These are phyloP conservation scores for Synaphobranchus kaupii DNA, from an alignment of 2,797 vertebrate genomes.

Conservation along the genomic window DNA sequence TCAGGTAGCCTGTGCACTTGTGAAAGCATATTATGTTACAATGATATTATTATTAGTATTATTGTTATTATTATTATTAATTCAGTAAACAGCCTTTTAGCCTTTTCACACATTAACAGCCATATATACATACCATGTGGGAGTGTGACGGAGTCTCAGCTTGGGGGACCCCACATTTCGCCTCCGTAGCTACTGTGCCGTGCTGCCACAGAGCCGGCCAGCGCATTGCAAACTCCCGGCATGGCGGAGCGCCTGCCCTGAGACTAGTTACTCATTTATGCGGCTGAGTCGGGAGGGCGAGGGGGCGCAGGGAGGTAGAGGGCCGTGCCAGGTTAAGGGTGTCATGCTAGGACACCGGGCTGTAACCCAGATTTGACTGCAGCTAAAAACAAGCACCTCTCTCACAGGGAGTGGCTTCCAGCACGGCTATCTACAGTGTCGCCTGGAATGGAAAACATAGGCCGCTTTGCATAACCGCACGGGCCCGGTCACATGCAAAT, in stretches of 20 bases:
- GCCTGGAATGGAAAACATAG: neutral
- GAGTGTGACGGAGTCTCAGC: too few species aligned
- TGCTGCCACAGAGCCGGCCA: neutral
- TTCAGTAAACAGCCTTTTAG: too few species aligned
- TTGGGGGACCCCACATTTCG: neutral
- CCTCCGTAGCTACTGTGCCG: neutral
- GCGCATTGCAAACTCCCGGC: conserved; percentile 35
- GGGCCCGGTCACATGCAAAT: neutral
- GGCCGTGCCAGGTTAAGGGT: neutral
- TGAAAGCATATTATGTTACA: neutral
- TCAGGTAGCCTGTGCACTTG: neutral
- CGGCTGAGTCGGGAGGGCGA: conserved; percentile 47
- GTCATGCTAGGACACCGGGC: conserved; percentile 53
- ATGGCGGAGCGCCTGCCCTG: conserved; percentile 30
- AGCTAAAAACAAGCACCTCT: neutral
- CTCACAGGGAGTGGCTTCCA: neutral
- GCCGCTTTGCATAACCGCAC: conserved; percentile 11
- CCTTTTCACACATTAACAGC: too few species aligned
- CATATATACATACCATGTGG: too few species aligned
- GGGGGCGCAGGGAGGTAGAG: neutral
- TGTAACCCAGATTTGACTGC: conserved; percentile 8
- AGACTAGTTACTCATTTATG: conserved; percentile 48
- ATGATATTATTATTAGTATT: neutral
- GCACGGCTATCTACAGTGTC: neutral
- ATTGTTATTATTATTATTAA: neutral